Percentiles rank a stretch among this genome's conserved stretches.
These are phyloP conservation scores for Zaprionus gabonicus DNA, from an alignment of 1,140 invertebrate genomes.

Conservation along the genomic window DNA sequence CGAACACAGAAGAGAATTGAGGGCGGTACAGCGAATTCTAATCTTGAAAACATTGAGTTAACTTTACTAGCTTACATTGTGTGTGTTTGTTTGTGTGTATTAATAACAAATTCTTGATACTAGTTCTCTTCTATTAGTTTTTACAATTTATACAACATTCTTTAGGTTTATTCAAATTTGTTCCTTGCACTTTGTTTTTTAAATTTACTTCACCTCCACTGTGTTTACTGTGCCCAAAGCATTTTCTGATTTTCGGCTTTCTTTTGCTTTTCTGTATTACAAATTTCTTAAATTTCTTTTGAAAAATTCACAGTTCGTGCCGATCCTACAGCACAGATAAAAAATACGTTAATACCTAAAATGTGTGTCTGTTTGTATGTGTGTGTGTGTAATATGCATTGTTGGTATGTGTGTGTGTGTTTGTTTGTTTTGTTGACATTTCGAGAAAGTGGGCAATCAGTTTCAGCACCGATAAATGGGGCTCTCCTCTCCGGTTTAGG, in stretches of 20 bases:
- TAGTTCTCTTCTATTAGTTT: conserved; percentile 17
- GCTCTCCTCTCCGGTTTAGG: conserved; percentile 9
- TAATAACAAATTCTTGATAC: conserved; percentile 26
- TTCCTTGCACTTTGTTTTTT: conserved; percentile 32
- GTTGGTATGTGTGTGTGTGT: conserved; percentile 12
- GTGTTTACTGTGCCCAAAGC: conserved; percentile 24
- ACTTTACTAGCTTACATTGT: conserved; percentile 38
- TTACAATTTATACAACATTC: conserved; percentile 45
- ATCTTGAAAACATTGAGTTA: conserved; percentile 32
- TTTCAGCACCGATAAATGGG: conserved; percentile 17
- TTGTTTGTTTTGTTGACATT: conserved; percentile 30
- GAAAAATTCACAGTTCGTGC: conserved; percentile 42
- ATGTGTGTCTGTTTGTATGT: conserved; percentile 18
- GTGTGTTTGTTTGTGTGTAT: conserved; percentile 14
- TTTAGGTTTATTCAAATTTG: conserved; percentile 25
- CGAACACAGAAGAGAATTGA: conserved; percentile 9
- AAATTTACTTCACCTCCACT: conserved; percentile 33
- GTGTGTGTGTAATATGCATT: conserved; percentile 10
- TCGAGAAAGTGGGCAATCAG: conserved; percentile 46
- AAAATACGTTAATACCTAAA: conserved; percentile 46
- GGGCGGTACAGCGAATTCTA: conserved; percentile 23
- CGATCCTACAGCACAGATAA: conserved; percentile 34
- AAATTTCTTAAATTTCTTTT: conserved; percentile 32
- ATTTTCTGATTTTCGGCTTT: not conserved
- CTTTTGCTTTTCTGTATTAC: conserved; percentile 12